These are phyloP conservation scores for Pyrocoelia pectoralis DNA, from an alignment of 2,888 invertebrate species.

Conservation along the genomic window DNA sequence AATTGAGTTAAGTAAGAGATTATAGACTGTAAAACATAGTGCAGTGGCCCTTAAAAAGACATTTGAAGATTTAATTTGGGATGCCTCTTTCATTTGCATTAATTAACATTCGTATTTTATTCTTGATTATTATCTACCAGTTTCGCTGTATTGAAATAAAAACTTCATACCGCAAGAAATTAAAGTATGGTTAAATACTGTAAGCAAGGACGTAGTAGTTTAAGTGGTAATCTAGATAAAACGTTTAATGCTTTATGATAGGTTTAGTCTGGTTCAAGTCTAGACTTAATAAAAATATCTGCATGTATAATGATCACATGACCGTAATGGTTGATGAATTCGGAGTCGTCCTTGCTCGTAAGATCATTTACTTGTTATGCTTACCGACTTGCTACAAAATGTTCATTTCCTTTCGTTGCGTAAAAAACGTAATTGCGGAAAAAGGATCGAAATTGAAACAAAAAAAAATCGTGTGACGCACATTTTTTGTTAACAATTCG, in stretches of 20 bases:
- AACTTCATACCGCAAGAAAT: not conserved
- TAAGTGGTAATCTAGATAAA: conserved; percentile 41
- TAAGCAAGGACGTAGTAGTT: conserved; percentile 1
- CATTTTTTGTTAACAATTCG: too few relatives aligned
- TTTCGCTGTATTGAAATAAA: not conserved
- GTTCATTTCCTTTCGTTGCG: conserved; percentile 28
- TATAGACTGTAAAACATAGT: not conserved
- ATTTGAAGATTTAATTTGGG: conserved; percentile 4
- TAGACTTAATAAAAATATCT: conserved; percentile 57
- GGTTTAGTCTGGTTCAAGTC: conserved; percentile 50
- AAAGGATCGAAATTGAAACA: conserved; percentile 9
- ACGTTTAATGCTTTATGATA: conserved; percentile 33
- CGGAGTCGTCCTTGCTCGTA: conserved; percentile 46
- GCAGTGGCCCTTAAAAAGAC: not conserved
- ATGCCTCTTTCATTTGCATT: not conserved
- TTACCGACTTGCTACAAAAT: conserved; percentile 25
- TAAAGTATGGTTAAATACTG: not conserved
- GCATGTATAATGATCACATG: conserved; percentile 52
- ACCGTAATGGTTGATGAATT: conserved; percentile 46
- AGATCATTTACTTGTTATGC: conserved; percentile 27
- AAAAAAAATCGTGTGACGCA: not conserved
- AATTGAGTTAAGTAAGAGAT: not conserved
- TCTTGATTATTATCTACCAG: too few relatives aligned
- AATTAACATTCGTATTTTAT: not conserved
- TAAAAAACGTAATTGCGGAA: not conserved